These are phyloP conservation scores for Pachymerium ferrugineum DNA, from an alignment of 2,888 invertebrate species.

Conservation along the genomic window DNA sequence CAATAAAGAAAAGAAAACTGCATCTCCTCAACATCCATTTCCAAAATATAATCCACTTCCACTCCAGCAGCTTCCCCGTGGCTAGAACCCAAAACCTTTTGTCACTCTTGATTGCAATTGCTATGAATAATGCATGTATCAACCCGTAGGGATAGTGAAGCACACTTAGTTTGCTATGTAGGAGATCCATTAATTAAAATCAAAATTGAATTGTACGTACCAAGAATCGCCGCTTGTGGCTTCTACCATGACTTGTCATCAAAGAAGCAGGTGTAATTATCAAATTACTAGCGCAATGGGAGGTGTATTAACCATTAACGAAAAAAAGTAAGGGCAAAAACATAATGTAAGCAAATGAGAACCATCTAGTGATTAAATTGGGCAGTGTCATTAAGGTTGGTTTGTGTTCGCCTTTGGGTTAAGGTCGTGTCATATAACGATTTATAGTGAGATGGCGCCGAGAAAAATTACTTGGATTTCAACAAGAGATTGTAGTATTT, in stretches of 20 bases:
- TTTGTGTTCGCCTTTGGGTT: no score
- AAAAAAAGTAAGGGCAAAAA: no score
- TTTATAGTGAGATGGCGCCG: no score
- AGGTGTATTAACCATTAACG: not conserved
- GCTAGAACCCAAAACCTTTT: conserved; percentile 13
- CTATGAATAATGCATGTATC: not conserved
- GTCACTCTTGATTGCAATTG: conserved; percentile 4
- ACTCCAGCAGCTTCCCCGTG: not conserved
- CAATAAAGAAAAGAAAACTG: not conserved
- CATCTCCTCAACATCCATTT: no score
- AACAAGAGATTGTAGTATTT: no score
- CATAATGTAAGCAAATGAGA: no score
- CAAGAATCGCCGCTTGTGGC: conserved; percentile 3
- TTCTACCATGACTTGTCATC: not conserved
- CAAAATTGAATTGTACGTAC: not conserved
- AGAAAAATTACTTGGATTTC: no score
- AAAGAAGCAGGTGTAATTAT: not conserved
- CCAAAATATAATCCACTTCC: not conserved
- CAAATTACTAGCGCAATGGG: not conserved
- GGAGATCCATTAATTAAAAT: not conserved
- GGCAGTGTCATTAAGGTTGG: no score
- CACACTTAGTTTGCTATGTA: not conserved
- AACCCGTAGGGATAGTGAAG: not conserved
- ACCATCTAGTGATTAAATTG: no score
- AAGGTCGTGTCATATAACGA: no score